Evolutionary conservation across 2,797 vertebrate genomes (phyloP), one percentile per base, ranked within the genome.

Genomic region (Macropodus opercularis): DNA sequence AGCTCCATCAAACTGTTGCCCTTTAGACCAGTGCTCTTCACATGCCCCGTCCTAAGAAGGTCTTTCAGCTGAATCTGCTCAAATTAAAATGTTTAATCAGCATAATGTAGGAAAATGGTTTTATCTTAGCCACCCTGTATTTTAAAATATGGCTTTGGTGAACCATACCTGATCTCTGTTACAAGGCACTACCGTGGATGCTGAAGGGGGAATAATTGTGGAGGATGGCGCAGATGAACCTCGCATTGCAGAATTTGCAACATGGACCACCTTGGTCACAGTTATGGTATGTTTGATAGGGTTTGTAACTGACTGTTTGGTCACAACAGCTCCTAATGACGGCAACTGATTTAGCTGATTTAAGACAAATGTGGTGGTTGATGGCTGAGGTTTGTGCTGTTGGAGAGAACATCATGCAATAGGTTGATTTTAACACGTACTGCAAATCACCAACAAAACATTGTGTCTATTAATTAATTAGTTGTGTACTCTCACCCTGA

Each of bases 291-390:
- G 97, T 71, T 97, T 94, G 21, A 94, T 92, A 0, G 95, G 94
- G 48, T 95, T 94, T 32, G 92, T 92, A 4, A 91, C 90, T 1
- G 95, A 94, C 2, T 95, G 95, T 86, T 98, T 99, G 79, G 96
- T 94, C 89, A 94, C 95, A 52, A 94, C 89, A 18, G 94, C 92
- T 71, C 96, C 98, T 42, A 99, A 90, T 4, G 96, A 95, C 3
- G 98, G 97, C 85, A 99, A 92, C 87, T 98, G 98, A 91, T 98
- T 99, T 77, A 99, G 95, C 81, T 99, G 98, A 92, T 99, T 99
- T 89, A 99, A 92, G 89, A 99, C 96, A 89, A 99, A 99, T 0
- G 96, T 98, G 73, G 98, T 98, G 79, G 98, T 98, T 61, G 98
- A 98, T 61, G 96, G 96, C 83, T 93, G 93, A 82, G 96, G 98